Percentiles rank a stretch among this genome's conserved stretches.
These are phyloP conservation scores for Argopecten irradians DNA, from an alignment of 1,140 invertebrate species.

Conservation along the genomic window DNA sequence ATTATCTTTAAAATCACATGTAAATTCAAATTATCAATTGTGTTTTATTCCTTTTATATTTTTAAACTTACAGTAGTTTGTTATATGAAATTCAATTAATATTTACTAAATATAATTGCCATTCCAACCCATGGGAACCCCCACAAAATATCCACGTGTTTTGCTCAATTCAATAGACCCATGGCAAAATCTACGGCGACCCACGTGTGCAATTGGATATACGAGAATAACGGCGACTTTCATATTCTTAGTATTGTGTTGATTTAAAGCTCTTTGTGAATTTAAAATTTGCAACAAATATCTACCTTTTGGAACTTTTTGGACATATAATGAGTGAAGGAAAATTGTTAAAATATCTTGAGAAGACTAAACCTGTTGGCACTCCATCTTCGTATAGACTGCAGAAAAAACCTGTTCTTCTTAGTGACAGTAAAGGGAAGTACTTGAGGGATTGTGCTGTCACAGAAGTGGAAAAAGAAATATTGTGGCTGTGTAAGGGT, in stretches of 20 bases:
- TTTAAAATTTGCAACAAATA: too few relatives aligned
- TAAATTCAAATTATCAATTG: too few relatives aligned
- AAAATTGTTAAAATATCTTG: neutral
- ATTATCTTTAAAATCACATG: too few relatives aligned
- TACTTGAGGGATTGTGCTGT: neutral
- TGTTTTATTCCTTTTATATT: too few relatives aligned
- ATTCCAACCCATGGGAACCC: neutral
- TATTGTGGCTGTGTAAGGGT: neutral
- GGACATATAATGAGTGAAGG: neutral
- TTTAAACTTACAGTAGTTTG: too few relatives aligned
- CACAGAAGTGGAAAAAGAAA: neutral
- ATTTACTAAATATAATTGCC: neutral
- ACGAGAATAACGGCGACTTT: too few relatives aligned
- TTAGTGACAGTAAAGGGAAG: neutral
- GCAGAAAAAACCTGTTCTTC: neutral
- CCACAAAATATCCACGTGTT: neutral
- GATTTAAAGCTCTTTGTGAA: too few relatives aligned
- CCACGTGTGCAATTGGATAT: neutral
- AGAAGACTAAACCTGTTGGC: neutral
- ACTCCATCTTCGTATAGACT: neutral
- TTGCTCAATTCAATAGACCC: neutral
- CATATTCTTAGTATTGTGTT: neutral
- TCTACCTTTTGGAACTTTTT: neutral
- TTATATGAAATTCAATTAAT: too few relatives aligned
- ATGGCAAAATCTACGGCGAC: neutral